Percentiles rank a stretch among this genome's conserved stretches.
phyloP scores from a whole-genome alignment of 2,113 vertebrate species.

The Siniperca chuatsi region DNA sequence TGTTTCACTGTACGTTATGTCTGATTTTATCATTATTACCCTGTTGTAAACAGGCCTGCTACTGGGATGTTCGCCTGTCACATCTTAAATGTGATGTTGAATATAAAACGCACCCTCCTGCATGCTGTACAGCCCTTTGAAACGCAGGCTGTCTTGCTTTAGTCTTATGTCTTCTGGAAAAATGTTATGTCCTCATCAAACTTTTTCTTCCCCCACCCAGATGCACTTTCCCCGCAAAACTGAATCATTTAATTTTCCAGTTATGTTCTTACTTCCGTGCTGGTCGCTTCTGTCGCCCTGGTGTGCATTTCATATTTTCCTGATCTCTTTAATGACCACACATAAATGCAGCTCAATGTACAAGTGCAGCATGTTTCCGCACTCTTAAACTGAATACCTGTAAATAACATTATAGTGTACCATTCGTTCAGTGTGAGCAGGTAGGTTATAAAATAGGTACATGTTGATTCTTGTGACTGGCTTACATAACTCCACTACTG shows the following conservation, averaged over 20 bases:
- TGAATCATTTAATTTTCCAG: background rate
- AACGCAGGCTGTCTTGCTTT: background rate
- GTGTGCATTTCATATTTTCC: background rate
- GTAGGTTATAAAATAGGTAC: background rate
- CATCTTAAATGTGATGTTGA: background rate
- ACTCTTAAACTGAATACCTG: background rate
- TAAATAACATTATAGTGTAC: constrained; percentile 8
- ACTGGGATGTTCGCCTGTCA: background rate
- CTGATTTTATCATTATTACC: background rate
- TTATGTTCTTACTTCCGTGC: background rate
- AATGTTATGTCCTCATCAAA: background rate
- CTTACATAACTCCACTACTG: constrained; percentile 20
- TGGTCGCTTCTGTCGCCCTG: background rate
- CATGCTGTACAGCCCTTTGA: background rate
- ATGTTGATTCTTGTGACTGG: constrained; percentile 27
- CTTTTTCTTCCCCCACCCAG: background rate
- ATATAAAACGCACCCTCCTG: background rate
- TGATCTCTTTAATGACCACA: background rate
- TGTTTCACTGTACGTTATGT: background rate
- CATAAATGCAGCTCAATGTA: constrained; percentile 1
- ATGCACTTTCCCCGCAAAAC: background rate
- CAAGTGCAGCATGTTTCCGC: background rate
- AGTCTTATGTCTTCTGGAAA: no score
- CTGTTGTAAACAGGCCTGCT: background rate
- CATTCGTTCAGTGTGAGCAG: constrained; percentile 3